Evolutionary conservation across 2,113 vertebrate genomes (phyloP), one percentile per base, ranked within the genome.

Genomic region (Pygoscelis adeliae): DNA sequence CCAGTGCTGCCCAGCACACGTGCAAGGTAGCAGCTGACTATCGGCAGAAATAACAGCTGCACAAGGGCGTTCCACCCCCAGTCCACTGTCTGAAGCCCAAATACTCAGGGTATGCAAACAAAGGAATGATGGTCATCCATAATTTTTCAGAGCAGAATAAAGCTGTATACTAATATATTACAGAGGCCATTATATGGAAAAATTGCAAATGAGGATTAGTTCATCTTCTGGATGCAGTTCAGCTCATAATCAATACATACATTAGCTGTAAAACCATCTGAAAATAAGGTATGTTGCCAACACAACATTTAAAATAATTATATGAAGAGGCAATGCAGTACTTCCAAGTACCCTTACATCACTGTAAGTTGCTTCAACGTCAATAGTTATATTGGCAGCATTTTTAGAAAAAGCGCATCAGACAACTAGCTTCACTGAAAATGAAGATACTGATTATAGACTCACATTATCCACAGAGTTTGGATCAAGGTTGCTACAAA

Each of bases 301-400:
- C 25, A 80, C 36, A 85, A 72, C 38, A 22, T 93, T 94, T 87
- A 59, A 84, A 89, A 93, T 85, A 94, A 94, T 94, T 93, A 85
- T 22, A 40, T 52, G 62, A 94, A 89, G 84, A 91, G 81, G 55
- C 66, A 91, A 70, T 94, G 42, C 62, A 86, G 62, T 93, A 73
- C 44, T 94, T 91, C 84, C 66, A 83, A 83, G 78, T 73, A 93
- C 59, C 23, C 46, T 95, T 83, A 73, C 32, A 61, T 73, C 55
- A 69, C 44, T 50, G 5, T 85, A 61, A 85, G 42, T 82, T 96
- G 34, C 53, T 97, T 95, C 80, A 96, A 82, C 32, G 78, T 78
- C 63, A 67, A 4, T 30, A 82, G 66, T 65, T 79, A 42, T 5
- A 85, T 25, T 69, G 61, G 66, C 69, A 89, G 53, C 20, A 66